Evolutionary conservation across 2,888 invertebrate genomes (phyloP).

Genomic region (Hofmannophila pseudospretella): DNA sequence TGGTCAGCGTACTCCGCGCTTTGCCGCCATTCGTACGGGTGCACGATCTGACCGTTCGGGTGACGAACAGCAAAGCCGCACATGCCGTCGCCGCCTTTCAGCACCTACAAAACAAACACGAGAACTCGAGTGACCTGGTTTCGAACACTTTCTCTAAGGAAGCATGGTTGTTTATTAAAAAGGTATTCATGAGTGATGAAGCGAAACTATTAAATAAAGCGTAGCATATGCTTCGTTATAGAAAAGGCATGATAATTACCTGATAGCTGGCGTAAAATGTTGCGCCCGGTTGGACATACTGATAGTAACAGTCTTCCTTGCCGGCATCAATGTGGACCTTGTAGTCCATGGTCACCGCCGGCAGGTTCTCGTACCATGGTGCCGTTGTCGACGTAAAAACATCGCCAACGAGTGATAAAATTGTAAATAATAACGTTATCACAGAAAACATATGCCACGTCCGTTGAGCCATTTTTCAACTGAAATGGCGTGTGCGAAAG

Average conservation of each 20-base stretch:
- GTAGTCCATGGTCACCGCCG: slow-evolving; percentile 97
- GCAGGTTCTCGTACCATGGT: slow-evolving; percentile 91
- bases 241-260: slow-evolving; percentile 71
- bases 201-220: not conserved
- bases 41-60: slow-evolving; percentile 89
- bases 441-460: slow-evolving; percentile 74
- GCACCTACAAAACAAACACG: slow-evolving; percentile 79
- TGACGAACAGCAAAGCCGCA: slow-evolving; percentile 94
- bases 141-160: not conserved
- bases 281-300: slow-evolving; percentile 94
- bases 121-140: not conserved
- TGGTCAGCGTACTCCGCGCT: slow-evolving; percentile 93
- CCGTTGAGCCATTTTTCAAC: slow-evolving; percentile 63
- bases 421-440: slow-evolving; percentile 64
- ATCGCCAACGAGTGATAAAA: slow-evolving; percentile 70
- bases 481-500: slow-evolving; percentile 13
- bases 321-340: slow-evolving; percentile 97
- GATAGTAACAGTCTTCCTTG: slow-evolving; percentile 95
- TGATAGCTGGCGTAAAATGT: slow-evolving; percentile 96
- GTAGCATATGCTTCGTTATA: slow-evolving; percentile 11
- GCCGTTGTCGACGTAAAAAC: slow-evolving; percentile 74
- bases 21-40: slow-evolving; percentile 94
- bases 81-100: slow-evolving; percentile 95
- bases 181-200: not conserved
- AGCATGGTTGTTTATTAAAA: not conserved